A percentile compares a stretch with the other conserved stretches of the same genome.
phyloP scores from a whole-genome alignment of 2,113 vertebrate species.

The Microtus montanus region DNA sequence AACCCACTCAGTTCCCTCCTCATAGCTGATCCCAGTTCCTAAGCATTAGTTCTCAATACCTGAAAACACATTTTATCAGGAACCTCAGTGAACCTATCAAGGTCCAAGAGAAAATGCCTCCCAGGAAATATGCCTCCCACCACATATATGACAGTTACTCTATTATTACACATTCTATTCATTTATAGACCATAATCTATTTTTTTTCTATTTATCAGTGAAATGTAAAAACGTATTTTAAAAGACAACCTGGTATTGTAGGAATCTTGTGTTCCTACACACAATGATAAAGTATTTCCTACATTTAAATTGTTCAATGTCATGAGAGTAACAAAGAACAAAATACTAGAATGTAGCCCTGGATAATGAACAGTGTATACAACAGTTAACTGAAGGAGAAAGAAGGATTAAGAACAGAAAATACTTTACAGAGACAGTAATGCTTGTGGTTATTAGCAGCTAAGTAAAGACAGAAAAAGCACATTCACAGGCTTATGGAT shows the following conservation, averaged over 20 bases:
- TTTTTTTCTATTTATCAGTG: neutral
- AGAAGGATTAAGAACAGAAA: neutral
- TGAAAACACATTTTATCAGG: neutral
- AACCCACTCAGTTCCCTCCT: neutral
- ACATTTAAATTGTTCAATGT: neutral
- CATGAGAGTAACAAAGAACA: neutral
- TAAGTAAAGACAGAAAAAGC: neutral
- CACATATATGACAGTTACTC: neutral
- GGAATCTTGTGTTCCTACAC: neutral
- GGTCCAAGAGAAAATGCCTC: neutral
- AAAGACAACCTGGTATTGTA: neutral
- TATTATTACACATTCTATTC: neutral
- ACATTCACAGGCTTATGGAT: neutral
- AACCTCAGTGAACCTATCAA: neutral
- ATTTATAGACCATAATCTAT: neutral
- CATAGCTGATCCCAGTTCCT: neutral
- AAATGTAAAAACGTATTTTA: neutral
- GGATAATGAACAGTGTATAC: neutral
- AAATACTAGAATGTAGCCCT: neutral
- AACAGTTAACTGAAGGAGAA: neutral
- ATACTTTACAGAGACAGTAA: neutral
- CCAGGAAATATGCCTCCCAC: neutral
- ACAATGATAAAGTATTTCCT: constrained; percentile 1
- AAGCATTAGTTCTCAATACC: neutral
- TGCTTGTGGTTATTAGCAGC: neutral